phyloP scores from a whole-genome alignment of 2,888 invertebrate species.

The Apamea sordens region DNA sequence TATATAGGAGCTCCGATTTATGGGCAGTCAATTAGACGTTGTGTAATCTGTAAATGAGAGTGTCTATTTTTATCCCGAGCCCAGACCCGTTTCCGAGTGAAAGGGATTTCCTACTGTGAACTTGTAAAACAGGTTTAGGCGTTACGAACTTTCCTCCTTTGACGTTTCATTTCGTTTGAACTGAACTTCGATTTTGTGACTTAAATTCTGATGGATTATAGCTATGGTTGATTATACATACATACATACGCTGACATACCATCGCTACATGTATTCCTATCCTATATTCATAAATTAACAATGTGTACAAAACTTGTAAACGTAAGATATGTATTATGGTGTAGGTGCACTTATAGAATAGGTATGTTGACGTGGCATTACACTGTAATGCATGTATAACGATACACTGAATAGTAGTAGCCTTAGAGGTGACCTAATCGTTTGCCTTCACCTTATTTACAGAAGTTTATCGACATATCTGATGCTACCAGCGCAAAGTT shows the following conservation, averaged over 20 bases:
- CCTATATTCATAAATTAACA: constrained; percentile 9
- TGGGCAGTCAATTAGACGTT: constrained; percentile 81
- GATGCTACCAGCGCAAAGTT: constrained; percentile 35
- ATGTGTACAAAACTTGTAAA: constrained; percentile 14
- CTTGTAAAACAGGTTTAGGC: constrained; percentile 77
- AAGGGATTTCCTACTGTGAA: constrained; percentile 84
- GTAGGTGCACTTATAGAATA: not conserved
- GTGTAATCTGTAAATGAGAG: constrained; percentile 83
- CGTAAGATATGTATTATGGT: not conserved
- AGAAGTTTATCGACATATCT: constrained; percentile 65
- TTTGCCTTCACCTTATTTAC: constrained; percentile 79
- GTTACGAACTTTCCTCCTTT: constrained; percentile 76
- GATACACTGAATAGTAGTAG: constrained; percentile 55
- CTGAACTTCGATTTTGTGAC: constrained; percentile 24
- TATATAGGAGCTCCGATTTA: constrained; percentile 79
- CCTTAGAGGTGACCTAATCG: constrained; percentile 78
- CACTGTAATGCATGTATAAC: constrained; percentile 54
- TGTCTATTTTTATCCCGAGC: constrained; percentile 81
- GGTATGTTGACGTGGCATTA: constrained; percentile 64
- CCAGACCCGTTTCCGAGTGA: constrained; percentile 82
- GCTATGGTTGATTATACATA: constrained; percentile 6
- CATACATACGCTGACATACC: not conserved
- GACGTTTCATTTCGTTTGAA: constrained; percentile 65
- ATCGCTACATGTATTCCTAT: constrained; percentile 5
- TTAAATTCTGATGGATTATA: constrained; percentile 26